Conservation (phyloP, 2,113 vertebrate genomes). For the Albula goreensis region DNA sequence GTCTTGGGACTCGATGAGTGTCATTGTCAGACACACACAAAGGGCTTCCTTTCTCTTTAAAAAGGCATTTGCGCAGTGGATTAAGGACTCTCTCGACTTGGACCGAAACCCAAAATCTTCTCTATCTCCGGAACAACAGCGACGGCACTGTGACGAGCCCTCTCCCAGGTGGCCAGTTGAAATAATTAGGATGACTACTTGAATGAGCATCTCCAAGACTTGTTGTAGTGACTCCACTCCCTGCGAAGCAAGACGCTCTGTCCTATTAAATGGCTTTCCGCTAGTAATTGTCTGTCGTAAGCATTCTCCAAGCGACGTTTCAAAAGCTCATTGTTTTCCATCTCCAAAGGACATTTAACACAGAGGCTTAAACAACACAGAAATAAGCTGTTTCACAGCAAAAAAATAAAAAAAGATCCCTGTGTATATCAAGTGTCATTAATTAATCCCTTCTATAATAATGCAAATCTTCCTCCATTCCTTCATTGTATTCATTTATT, state of each 20-base stretch:
- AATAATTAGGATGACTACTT: slow-evolving; percentile 47
- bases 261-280: slow-evolving; percentile 42
- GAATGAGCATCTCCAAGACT: slow-evolving; percentile 43
- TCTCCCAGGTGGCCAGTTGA: slow-evolving; percentile 43
- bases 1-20: slow-evolving; percentile 16
- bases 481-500: slow-evolving; percentile 20
- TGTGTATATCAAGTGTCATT: slow-evolving; percentile 46
- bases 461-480: slow-evolving; percentile 37
- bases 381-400: slow-evolving; percentile 36
- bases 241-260: slow-evolving; percentile 36
- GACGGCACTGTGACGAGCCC: slow-evolving; percentile 26
- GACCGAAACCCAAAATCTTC: slow-evolving; percentile 21
- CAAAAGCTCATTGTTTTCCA: slow-evolving; percentile 45
- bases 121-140: slow-evolving; percentile 28
- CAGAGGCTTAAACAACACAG: slow-evolving; percentile 33
- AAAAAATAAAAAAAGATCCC: slow-evolving; percentile 46
- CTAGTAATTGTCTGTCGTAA: slow-evolving; percentile 48
- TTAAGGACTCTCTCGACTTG: slow-evolving; percentile 19
- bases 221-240: slow-evolving; percentile 26
- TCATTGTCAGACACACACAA: slow-evolving; percentile 6
- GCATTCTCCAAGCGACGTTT: slow-evolving; percentile 42
- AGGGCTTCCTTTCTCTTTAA: slow-evolving; percentile 13
- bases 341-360: slow-evolving; percentile 42
- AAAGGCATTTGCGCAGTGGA: slow-evolving; percentile 12
- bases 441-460: slow-evolving; percentile 46